A percentile compares a stretch with the other conserved stretches of the same genome.
Conservation (phyloP, 1,140 invertebrate species). For the Caenorhabditis brenneri region DNA sequence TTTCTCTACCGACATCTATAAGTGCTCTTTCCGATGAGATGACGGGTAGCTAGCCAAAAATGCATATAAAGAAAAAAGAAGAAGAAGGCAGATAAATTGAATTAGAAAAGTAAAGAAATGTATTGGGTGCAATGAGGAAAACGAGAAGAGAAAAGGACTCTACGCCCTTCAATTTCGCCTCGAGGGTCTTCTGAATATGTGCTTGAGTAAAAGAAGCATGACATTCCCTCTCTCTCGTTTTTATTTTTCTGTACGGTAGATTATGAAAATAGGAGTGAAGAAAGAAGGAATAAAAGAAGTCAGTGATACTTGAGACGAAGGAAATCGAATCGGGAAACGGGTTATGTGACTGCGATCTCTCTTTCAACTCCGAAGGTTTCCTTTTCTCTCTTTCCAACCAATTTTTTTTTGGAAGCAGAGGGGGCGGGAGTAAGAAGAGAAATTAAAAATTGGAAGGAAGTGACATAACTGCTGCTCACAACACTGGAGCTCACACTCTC, state of each 20-base stretch:
- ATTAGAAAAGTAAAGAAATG: conserved; percentile 36
- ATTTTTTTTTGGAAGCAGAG: too few relatives aligned
- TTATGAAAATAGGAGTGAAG: background rate
- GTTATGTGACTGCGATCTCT: background rate
- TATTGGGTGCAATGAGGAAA: background rate
- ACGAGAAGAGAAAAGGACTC: conserved; percentile 37
- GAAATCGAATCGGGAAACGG: background rate
- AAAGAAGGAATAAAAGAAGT: too few relatives aligned
- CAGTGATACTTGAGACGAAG: background rate
- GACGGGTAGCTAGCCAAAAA: background rate
- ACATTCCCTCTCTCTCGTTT: background rate
- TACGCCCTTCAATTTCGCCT: conserved; percentile 15
- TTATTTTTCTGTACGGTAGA: conserved; percentile 31
- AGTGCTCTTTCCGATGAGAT: conserved; percentile 13
- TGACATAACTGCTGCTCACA: conserved; percentile 17
- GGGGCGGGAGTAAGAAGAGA: background rate
- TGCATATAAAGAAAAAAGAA: conserved; percentile 11
- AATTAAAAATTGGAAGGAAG: conserved; percentile 33
- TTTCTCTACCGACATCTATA: background rate
- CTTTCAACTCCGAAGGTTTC: background rate
- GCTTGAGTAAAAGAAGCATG: conserved; percentile 25
- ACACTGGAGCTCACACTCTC: background rate
- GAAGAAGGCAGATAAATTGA: conserved; percentile 9
- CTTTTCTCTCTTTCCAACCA: background rate
- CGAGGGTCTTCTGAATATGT: conserved; percentile 31